Evolutionary conservation across 2,113 vertebrate species (phyloP), one percentile per base, ranked within the genome.

Genomic region (Chaetodon trifascialis): DNA sequence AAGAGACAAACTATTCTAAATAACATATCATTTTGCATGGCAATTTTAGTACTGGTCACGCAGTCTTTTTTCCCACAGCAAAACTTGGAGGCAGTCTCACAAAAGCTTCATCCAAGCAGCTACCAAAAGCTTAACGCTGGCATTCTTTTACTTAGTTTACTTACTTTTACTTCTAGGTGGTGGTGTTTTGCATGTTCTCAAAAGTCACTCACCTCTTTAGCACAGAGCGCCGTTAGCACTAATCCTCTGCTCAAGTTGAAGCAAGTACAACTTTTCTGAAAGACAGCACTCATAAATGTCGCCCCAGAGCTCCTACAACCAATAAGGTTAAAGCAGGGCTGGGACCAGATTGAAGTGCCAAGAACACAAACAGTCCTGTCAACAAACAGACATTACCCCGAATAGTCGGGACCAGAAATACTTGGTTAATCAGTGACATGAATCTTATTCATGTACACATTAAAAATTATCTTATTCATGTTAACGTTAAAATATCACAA

Each of bases 201-300:
- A 51, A 72, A 63, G 34, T 38, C 63, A 9, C 21, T 63, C 36
- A 67, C 72, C 54, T 84, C 71, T 90, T 76, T 76, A 76, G 62
- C 58, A 82, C 60, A 46, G 30, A 38, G 42, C 5, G 1, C 65
- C 5, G 3, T 4, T 9, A 73, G 59, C 59, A 63, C 36, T 19
- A 25, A 79, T 68, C 70, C 42, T 23, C 54, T 34, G 66, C 58
- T 82, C 80, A 82, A 76, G 83, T 17, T 56, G 55, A 85, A 73
- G 62, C 49, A 58, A 72, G 74, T 84, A 76, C 14, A 81, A 59
- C 10, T 72, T 80, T 86, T 62, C 67, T 63, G 21, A 66, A 51
- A 67, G 40, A 42, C 21, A n/a, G 8, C 4, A 1, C 42, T 81
- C 64, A 70, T 70, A 67, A 75, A 66, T 70, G 71, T 52, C 62